Evolutionary conservation across 2,113 vertebrate species (phyloP), one percentile per base, ranked within the genome.

Genomic region (Cariama cristata): DNA sequence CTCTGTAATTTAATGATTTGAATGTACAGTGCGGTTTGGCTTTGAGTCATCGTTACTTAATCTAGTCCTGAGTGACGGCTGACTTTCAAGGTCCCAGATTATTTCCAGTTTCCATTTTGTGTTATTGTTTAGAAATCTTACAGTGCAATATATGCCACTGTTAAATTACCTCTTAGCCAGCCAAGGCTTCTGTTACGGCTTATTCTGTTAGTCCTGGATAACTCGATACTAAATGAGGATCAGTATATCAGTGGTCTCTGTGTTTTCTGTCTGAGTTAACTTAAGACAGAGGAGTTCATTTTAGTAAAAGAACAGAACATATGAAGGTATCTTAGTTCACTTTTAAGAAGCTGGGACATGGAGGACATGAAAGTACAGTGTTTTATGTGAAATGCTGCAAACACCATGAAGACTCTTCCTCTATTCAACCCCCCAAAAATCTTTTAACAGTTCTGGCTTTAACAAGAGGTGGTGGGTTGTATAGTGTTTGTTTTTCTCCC

Each of bases 401-500:
- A 64, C 17, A 66, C 18, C 38, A 2, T 30, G 40, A 87, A 38
- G 27, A 38, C 19, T 52, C 13, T 47, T 33, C 40, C 33, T 23
- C 38, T 68, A 9, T 53, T 90, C 32, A 86, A 59, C 27, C 6
- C 10, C 55, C 40, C 27, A 33, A 80, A 86, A 22, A 16, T 13
- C 14, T 82, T 67, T 84, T 89, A 45, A 59, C 55, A 76, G 28
- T 50, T 49, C 35, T 53, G 42, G 11, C 30, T 93, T 92, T 76
- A 77, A 32, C 35, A 56, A 22, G 35, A 44, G 5, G 2, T 71
- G 9, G 14, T 67, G 74, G 16, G 15, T n/a, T 87, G 49, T 45
- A 9, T 14, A 30, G 24, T 50, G 44, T 50, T 14, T 18, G 5
- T 0, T 1, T 15, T 16, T 8, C 1, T 4, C 10, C 21, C 15